These are phyloP conservation scores for Himalopsyche anomala DNA, from an alignment of 2,888 invertebrate genomes.

Conservation along the genomic window DNA sequence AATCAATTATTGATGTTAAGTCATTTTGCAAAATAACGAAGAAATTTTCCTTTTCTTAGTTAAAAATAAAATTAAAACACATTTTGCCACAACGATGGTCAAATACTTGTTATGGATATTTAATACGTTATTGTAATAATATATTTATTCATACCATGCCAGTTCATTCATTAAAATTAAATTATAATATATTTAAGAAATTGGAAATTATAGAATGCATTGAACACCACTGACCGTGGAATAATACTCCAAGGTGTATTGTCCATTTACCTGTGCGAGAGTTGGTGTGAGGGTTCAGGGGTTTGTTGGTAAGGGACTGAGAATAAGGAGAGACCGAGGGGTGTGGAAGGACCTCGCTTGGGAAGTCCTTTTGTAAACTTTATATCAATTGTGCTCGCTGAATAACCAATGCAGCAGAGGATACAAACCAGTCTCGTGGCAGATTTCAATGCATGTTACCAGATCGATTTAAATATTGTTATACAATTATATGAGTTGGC, in stretches of 20 bases:
- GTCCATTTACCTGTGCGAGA: constrained; percentile 23
- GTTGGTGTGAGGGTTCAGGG: neutral
- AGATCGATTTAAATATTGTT: neutral
- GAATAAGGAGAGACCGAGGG: neutral
- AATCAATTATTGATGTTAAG: too few relatives aligned
- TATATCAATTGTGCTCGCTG: constrained; percentile 44
- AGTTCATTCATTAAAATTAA: too few relatives aligned
- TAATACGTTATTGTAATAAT: too few relatives aligned
- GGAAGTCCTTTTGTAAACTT: constrained; percentile 41
- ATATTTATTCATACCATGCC: too few relatives aligned
- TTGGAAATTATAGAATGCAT: neutral
- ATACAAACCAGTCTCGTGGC: neutral
- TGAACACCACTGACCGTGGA: neutral
- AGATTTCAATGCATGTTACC: neutral
- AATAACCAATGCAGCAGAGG: constrained; percentile 2
- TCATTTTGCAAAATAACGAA: too few relatives aligned
- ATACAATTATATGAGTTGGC: too few relatives aligned
- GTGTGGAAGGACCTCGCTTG: constrained; percentile 7
- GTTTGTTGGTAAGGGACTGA: constrained; percentile 13
- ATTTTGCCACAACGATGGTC: too few relatives aligned
- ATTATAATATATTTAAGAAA: too few relatives aligned
- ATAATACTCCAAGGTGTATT: neutral
- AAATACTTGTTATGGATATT: too few relatives aligned
- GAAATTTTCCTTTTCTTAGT: too few relatives aligned
- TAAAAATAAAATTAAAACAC: too few relatives aligned